These are phyloP conservation scores for Boloria selene DNA, from an alignment of 2,888 invertebrate genomes.

Conservation along the genomic window DNA sequence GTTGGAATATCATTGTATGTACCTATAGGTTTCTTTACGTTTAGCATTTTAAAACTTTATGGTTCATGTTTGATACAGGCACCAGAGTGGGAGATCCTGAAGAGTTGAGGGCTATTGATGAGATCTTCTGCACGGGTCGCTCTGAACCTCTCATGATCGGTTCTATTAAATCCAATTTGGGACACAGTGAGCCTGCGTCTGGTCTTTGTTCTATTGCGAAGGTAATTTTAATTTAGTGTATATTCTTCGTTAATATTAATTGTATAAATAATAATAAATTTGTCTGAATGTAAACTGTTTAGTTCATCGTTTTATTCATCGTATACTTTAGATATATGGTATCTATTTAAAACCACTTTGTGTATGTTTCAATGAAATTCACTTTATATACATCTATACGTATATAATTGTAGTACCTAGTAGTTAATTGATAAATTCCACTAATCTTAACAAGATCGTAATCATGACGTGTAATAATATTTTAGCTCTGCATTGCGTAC, in stretches of 20 bases:
- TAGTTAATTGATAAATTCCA: no score
- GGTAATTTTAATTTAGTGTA: constrained; percentile 61
- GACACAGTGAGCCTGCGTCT: constrained; percentile 94
- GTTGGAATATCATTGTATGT: no score
- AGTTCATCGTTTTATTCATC: no score
- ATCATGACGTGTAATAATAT: constrained; percentile 35
- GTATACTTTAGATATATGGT: no score
- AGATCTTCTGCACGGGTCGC: constrained; percentile 89
- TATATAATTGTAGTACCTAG: no score
- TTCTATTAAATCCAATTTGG: constrained; percentile 96
- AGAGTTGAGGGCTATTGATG: constrained; percentile 92
- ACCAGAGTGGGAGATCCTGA: constrained; percentile 95
- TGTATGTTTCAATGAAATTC: no score
- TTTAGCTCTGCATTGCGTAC: constrained; percentile 88
- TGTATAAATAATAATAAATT: no score
- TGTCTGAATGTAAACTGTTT: no score
- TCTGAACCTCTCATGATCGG: constrained; percentile 91
- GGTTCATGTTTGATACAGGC: constrained; percentile 57
- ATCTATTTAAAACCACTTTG: no score
- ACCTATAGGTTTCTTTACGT: no score
- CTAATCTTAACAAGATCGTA: not conserved
- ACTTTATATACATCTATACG: no score
- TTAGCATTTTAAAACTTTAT: not conserved
- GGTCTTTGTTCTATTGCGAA: constrained; percentile 92
- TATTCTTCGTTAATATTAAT: no score